Conservation (phyloP, 2,113 vertebrate species). For the Australoheros scitulus region DNA sequence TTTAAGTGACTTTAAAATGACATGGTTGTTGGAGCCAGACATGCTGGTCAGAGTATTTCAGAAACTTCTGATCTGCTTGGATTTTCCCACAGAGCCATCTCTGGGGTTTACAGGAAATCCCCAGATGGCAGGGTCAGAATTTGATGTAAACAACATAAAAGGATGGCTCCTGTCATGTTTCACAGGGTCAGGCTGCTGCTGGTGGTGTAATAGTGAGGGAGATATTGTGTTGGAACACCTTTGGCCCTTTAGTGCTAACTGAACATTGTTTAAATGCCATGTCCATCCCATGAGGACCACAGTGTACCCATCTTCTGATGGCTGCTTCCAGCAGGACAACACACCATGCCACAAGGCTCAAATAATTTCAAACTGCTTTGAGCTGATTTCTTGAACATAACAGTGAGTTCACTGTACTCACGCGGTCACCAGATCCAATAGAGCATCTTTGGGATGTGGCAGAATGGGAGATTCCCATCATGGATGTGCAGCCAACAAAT, state of each 20-base stretch:
- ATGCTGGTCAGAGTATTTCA: not conserved
- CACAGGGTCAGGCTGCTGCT: too few relatives aligned
- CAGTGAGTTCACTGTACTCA: too few relatives aligned
- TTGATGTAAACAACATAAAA: too few relatives aligned
- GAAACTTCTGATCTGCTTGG: not conserved
- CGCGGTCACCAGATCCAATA: not conserved
- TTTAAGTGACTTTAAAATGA: not conserved
- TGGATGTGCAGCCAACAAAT: not conserved
- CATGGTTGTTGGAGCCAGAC: not conserved
- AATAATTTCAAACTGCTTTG: not conserved
- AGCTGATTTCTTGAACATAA: not conserved
- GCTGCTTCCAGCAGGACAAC: too few relatives aligned
- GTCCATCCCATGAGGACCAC: not conserved
- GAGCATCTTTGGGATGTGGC: not conserved
- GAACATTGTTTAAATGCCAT: too few relatives aligned
- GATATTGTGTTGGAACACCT: too few relatives aligned
- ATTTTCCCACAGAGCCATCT: not conserved
- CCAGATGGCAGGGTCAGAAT: too few relatives aligned
- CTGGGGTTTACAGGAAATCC: too few relatives aligned
- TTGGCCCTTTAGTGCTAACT: too few relatives aligned
- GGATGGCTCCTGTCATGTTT: too few relatives aligned
- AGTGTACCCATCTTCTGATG: not conserved
- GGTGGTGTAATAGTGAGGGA: too few relatives aligned
- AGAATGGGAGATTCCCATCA: not conserved
- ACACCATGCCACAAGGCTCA: not conserved